Percentiles rank a stretch among this genome's conserved stretches.
phyloP scores from a whole-genome alignment of 2,888 invertebrate species.

The Pasiphila rectangulata region DNA sequence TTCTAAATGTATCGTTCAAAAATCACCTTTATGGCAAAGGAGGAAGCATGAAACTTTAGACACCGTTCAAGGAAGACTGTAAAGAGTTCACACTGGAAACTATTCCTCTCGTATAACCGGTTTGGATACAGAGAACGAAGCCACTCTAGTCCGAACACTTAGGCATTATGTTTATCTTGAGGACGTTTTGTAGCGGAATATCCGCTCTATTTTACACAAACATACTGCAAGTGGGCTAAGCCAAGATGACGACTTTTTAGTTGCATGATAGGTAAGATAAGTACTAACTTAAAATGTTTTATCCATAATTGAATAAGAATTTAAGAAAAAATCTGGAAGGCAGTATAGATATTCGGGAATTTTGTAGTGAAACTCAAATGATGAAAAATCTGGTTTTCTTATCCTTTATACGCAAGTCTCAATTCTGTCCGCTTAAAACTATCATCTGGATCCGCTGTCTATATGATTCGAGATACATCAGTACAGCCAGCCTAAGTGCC shows the following conservation, averaged over 20 bases:
- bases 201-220: slow-evolving; percentile 12
- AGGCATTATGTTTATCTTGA: slow-evolving; percentile 26
- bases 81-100: slow-evolving; percentile 53
- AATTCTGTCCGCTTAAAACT: neutral
- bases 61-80: slow-evolving; percentile 27
- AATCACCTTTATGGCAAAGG: slow-evolving; percentile 17
- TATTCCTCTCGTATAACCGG: slow-evolving; percentile 66
- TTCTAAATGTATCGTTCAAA: neutral
- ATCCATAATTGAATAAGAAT: too few species aligned
- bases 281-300: too few species aligned
- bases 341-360: too few species aligned
- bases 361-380: too few species aligned
- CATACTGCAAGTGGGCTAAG: too few species aligned
- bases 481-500: slow-evolving; percentile 7
- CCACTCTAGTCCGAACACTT: slow-evolving; percentile 51
- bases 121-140: slow-evolving; percentile 52
- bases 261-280: too few species aligned
- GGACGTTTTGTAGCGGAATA: slow-evolving; percentile 10
- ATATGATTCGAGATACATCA: slow-evolving; percentile 1
- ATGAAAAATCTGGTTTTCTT: too few species aligned
- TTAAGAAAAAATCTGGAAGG: too few species aligned
- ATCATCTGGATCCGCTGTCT: neutral
- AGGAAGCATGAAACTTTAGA: neutral
- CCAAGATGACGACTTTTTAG: too few species aligned
- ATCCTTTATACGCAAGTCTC: too few species aligned